Evolutionary conservation across 2,888 invertebrate genomes (phyloP).

Genomic region (Ormyrus labotus): DNA sequence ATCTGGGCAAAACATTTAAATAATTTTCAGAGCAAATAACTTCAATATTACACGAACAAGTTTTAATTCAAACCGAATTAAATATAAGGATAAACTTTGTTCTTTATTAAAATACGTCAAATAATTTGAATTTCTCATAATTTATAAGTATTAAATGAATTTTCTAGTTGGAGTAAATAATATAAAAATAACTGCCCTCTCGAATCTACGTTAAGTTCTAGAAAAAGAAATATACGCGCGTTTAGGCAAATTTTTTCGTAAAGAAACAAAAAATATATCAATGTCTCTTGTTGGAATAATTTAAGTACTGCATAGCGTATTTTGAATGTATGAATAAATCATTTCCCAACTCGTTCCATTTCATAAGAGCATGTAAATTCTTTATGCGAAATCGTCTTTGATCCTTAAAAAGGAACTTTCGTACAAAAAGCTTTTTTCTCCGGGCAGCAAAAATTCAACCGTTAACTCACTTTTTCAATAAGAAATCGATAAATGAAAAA

Average conservation of each 20-base stretch:
- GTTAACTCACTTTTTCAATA: too few species aligned
- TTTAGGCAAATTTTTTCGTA: background rate
- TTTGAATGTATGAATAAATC: conserved; percentile 39
- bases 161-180: too few species aligned
- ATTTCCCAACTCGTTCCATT: conserved; percentile 21
- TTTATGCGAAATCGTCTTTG: conserved; percentile 36
- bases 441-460: too few species aligned
- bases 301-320: conserved; percentile 8
- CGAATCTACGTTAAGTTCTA: too few species aligned
- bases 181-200: too few species aligned
- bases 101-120: background rate
- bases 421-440: too few species aligned
- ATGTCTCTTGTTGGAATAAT: conserved; percentile 26
- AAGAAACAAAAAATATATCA: conserved; percentile 24
- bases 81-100: background rate
- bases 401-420: conserved; percentile 18
- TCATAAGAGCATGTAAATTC: conserved; percentile 29
- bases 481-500: too few species aligned
- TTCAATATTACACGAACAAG: too few species aligned
- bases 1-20: too few species aligned
- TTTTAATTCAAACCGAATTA: too few species aligned
- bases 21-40: too few species aligned
- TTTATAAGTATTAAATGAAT: too few species aligned
- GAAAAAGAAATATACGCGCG: background rate
- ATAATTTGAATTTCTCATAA: background rate